These are phyloP conservation scores for Acridotheres tristis DNA, from an alignment of 2,797 vertebrate species.

Conservation along the genomic window DNA sequence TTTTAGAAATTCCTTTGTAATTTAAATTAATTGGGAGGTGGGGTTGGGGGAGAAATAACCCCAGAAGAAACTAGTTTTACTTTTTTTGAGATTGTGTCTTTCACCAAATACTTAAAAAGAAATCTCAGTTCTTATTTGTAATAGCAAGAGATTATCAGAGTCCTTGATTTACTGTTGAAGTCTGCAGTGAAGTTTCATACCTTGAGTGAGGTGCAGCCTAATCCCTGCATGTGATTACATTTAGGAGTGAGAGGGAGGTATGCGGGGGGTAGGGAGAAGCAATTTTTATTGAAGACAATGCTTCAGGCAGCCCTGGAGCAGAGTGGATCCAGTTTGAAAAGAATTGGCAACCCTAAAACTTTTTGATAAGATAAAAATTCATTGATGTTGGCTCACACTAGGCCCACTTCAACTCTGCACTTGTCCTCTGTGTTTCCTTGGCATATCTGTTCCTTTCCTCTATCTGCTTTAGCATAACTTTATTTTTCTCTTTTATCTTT, in stretches of 20 bases:
- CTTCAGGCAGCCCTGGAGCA: constrained; percentile 74
- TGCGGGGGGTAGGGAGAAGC: constrained; percentile 1
- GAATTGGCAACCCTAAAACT: constrained; percentile 78
- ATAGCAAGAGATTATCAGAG: constrained; percentile 55
- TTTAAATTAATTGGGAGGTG: background rate
- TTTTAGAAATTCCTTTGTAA: constrained; percentile 14
- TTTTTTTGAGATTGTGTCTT: constrained; percentile 42
- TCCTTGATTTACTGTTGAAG: constrained; percentile 66
- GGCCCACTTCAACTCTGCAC: constrained; percentile 76
- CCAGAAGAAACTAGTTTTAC: background rate
- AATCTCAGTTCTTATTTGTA: constrained; percentile 49
- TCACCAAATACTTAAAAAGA: constrained; percentile 41
- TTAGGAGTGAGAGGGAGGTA: constrained; percentile 3
- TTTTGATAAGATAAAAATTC: constrained; percentile 81
- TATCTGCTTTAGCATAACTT: constrained; percentile 82
- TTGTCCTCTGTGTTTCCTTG: constrained; percentile 78
- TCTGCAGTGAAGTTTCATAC: constrained; percentile 57
- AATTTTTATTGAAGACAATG: constrained; percentile 65
- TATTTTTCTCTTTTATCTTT: constrained; percentile 91
- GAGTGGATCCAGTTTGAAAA: constrained; percentile 71
- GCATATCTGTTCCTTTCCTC: constrained; percentile 75
- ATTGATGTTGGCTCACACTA: constrained; percentile 77
- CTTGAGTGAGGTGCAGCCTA: constrained; percentile 54
- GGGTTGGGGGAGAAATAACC: background rate
- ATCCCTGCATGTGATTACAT: constrained; percentile 54